A percentile compares a stretch with the other conserved stretches of the same genome.
These are phyloP conservation scores for Papilio xuthus DNA, from an alignment of 1,140 invertebrate genomes.

Conservation along the genomic window DNA sequence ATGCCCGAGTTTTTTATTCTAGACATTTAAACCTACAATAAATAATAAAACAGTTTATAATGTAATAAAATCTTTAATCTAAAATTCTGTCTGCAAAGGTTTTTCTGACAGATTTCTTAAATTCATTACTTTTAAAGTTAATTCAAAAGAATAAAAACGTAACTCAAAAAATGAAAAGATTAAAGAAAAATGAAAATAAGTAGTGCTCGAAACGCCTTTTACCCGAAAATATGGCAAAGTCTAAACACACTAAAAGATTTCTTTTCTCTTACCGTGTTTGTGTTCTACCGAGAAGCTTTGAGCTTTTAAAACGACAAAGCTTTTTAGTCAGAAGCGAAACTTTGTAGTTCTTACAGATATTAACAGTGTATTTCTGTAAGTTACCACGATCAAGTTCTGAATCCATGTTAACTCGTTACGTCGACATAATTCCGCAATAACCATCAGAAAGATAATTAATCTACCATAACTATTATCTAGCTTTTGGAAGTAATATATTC, in stretches of 20 bases:
- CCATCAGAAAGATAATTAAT: no score
- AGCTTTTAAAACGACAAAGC: constrained; percentile 21
- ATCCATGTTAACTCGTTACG: no score
- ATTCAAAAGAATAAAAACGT: background rate
- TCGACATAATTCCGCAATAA: no score
- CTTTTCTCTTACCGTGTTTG: constrained; percentile 10
- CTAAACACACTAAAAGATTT: constrained; percentile 1
- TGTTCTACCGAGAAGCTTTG: constrained; percentile 15
- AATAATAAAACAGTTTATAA: no score
- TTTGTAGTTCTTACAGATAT: background rate
- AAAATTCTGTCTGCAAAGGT: background rate
- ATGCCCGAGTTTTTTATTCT: background rate
- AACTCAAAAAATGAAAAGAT: background rate
- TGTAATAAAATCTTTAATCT: background rate
- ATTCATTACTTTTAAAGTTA: background rate
- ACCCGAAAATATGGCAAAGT: constrained; percentile 8
- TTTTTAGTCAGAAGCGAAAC: background rate
- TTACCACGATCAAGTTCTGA: no score
- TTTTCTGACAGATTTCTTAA: background rate
- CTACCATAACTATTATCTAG: no score
- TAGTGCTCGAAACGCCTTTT: background rate
- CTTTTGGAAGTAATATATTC: no score
- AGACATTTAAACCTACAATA: no score
- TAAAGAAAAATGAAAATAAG: background rate
- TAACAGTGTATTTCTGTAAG: background rate